Evolutionary conservation across 2,888 invertebrate species (phyloP).

Genomic region (Megalurothrips usitatus): DNA sequence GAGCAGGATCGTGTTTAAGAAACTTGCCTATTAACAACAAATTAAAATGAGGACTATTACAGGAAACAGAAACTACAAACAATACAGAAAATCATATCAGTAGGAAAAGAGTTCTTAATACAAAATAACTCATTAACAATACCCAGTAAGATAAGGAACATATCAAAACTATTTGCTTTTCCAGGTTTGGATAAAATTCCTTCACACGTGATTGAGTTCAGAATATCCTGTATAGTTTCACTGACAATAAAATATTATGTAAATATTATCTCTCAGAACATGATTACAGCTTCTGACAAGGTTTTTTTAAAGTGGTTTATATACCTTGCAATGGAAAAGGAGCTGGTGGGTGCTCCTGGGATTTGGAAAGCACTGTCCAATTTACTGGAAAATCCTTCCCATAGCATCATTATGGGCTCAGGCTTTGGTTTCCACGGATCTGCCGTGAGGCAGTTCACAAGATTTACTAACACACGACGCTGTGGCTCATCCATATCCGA

Average conservation of each 20-base stretch:
- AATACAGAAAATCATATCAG: too few species aligned
- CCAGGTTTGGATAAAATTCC: background rate
- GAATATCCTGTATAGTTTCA: background rate
- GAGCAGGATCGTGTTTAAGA: background rate
- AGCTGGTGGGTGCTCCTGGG: background rate
- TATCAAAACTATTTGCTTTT: background rate
- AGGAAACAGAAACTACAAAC: background rate
- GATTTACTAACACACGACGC: background rate
- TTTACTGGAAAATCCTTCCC: background rate
- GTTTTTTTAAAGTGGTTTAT: background rate
- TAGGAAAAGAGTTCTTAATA: background rate
- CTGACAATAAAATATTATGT: background rate
- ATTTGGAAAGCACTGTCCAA: background rate
- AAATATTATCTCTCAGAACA: background rate
- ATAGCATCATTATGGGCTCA: conserved; percentile 8
- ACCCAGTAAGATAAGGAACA: background rate
- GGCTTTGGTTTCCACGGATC: conserved; percentile 4
- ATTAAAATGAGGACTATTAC: background rate
- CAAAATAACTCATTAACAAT: background rate
- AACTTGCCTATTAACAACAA: background rate
- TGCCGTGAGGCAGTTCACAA: background rate
- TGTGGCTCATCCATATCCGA: background rate
- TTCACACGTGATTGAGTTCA: background rate
- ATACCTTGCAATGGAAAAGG: background rate
- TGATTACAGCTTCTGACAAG: background rate